Base-by-base conservation (phyloP, 2,888 invertebrate species). In the Cylindroiulus punctatus region DNA sequence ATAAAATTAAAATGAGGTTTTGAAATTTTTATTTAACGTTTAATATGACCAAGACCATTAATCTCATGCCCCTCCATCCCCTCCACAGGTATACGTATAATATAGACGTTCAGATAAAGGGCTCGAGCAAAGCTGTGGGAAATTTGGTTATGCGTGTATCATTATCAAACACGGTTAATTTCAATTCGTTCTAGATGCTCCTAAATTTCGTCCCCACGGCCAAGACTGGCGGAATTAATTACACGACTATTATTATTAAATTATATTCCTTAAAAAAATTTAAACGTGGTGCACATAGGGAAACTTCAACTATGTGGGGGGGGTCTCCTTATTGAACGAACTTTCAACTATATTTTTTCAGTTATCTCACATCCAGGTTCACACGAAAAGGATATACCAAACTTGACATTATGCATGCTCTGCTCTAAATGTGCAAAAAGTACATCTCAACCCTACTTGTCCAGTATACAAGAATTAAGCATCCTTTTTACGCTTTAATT, bases 171-270 rank as follows among this genome's bases (percentile, higher is more conserved):
- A 52, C n/a, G 10, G 14, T n/a, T 52, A 52, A 52, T 52, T 52
- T 52, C n/a, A 52, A 52, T 52, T 52, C 52, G 52, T n/a, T n/a
- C 14, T 44, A 44, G 8, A 44, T 14, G 44, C 44, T 44, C 8
- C 44, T 44, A 14, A 44, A 44, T 44, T 10, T 44, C 12, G 12
- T 12, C 44, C 44, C 8, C 44, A 8, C 44, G 44, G n/a, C n/a
- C 44, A 44, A 44, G 44, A 52, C 52, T n/a, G n/a, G n/a, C 52
- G 52, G 52, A 52, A 52, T 52, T 52, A 52, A 52, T 52, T 65
- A 65, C 26, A 26, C 26, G n/a, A 65, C 26, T 65, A 57, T 57
- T 22, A n/a, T 57, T 57, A 57, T 57, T 22, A 57, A 57, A 57
- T 57, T 57, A 7, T 57, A 19, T n/a, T n/a, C n/a, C 65, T 8